Conservation (phyloP, 53 echinoderm and acorn worm genomes). For the Zoroaster sp. region DNA sequence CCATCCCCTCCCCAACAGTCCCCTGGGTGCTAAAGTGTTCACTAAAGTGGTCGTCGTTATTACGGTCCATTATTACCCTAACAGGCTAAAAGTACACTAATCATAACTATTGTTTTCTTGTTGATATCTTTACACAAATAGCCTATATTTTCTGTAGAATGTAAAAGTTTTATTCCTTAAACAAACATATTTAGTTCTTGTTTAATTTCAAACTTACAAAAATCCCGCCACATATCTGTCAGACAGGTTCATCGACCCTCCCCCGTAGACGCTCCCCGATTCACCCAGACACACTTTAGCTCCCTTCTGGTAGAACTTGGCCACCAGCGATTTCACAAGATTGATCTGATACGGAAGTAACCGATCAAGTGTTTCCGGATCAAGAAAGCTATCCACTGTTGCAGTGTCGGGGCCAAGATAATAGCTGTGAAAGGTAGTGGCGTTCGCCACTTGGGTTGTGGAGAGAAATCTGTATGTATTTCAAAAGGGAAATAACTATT, state of each 20-base stretch:
- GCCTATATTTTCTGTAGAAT: too few species aligned
- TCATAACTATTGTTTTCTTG: too few species aligned
- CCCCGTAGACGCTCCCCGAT: constrained; percentile 1
- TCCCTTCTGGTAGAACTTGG: background rate
- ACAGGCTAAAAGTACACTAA: too few species aligned
- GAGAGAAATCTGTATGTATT: background rate
- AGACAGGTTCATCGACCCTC: background rate
- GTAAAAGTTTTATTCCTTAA: too few species aligned
- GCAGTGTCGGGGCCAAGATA: background rate
- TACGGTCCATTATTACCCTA: too few species aligned
- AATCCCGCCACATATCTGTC: constrained; percentile 23
- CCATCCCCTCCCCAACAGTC: too few species aligned
- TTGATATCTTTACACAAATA: too few species aligned
- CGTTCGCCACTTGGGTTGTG: background rate
- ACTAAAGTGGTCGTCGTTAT: too few species aligned
- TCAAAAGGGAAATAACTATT: too few species aligned
- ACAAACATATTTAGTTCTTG: too few species aligned
- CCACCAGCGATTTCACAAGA: background rate
- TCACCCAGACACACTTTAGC: constrained; percentile 13
- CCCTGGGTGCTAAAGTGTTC: too few species aligned
- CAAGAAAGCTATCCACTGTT: constrained; percentile 6
- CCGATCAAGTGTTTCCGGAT: background rate
- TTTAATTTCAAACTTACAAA: too few species aligned
- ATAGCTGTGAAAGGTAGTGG: constrained; percentile 20
- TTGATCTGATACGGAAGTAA: background rate